These are phyloP conservation scores for Saturnia japonica DNA, from an alignment of 2,888 invertebrate genomes.

Conservation along the genomic window DNA sequence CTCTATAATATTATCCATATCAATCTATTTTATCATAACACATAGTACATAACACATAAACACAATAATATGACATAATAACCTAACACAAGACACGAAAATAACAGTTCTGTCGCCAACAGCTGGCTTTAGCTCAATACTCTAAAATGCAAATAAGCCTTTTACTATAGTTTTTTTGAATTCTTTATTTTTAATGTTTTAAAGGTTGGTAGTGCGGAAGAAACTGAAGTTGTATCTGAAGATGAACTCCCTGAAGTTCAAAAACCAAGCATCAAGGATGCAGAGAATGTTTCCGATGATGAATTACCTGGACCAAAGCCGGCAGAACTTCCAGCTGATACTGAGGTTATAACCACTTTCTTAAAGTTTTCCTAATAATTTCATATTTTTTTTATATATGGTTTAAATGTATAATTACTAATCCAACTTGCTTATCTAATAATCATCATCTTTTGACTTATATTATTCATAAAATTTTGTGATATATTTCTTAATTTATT, in stretches of 20 bases:
- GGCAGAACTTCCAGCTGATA: conserved; percentile 87
- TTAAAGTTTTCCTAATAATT: background rate
- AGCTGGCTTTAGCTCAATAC: too few relatives aligned
- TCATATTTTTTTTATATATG: background rate
- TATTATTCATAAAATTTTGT: conserved; percentile 8
- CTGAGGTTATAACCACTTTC: conserved; percentile 74
- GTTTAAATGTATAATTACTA: too few relatives aligned
- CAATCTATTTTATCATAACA: too few relatives aligned
- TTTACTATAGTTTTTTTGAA: background rate
- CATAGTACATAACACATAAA: too few relatives aligned
- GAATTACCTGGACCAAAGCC: conserved; percentile 87
- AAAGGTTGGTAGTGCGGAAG: conserved; percentile 83
- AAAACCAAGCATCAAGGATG: conserved; percentile 90
- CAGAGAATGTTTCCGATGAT: conserved; percentile 91
- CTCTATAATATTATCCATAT: too few relatives aligned
- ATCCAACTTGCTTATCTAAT: too few relatives aligned
- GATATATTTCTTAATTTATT: conserved; percentile 5
- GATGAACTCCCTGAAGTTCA: conserved; percentile 89
- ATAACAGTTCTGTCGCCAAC: too few relatives aligned
- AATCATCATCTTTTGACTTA: too few relatives aligned
- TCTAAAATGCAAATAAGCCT: too few relatives aligned
- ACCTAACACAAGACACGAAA: too few relatives aligned
- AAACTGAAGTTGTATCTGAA: conserved; percentile 92
- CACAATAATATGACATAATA: too few relatives aligned
- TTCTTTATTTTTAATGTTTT: background rate